Evolutionary conservation across 2,888 invertebrate species (phyloP), one percentile per base, ranked within the genome.

Genomic region (Apomyelois bistriatella): DNA sequence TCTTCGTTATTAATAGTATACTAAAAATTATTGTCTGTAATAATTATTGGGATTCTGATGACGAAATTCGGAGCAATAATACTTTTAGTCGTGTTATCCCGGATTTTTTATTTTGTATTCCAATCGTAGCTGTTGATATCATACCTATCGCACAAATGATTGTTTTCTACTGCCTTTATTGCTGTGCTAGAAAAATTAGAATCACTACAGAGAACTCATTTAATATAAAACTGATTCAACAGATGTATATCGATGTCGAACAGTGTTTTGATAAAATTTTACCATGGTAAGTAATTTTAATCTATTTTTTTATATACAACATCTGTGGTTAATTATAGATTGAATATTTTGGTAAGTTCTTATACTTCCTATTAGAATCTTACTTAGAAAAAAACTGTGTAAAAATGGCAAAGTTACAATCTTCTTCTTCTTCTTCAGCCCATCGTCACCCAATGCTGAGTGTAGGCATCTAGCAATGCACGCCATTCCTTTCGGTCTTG

Each of bases 191-290:
- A 10, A 40, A 40, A 16, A 28, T 38, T 1, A 49, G 13, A 3
- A 30, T 15, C 4, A 12, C 5, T 3, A n/a, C 40, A 6, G 49
- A 49, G 13, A 5, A 12, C 1, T 30, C 38, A 30, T 49, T 49
- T 38, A 30, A 49, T 32, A n/a, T 49, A 1, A 40, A 38, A 16
- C 7, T 10, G 4, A 49, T 49, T 5, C 38, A 38, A 12, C 22
- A 49, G 12, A 37, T 15, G 6, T 49, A 49, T 32, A n/a, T 49
- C 1, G 15, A 40, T 15, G 28, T 49, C 15, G 30, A 22, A 6
- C 13, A 4, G 4, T 40, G 49, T 40, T 49, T 49, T 30, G 30
- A 49, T 15, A 49, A 49, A 40, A 49, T 49, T 9, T 16, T 40
- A 7, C 49, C 49, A 10, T 40, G 49, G 49, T 49, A 40, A 49